Evolutionary conservation across 2,797 vertebrate species (phyloP), one percentile per base, ranked within the genome.

Genomic region (Lepilemur septentrionalis): DNA sequence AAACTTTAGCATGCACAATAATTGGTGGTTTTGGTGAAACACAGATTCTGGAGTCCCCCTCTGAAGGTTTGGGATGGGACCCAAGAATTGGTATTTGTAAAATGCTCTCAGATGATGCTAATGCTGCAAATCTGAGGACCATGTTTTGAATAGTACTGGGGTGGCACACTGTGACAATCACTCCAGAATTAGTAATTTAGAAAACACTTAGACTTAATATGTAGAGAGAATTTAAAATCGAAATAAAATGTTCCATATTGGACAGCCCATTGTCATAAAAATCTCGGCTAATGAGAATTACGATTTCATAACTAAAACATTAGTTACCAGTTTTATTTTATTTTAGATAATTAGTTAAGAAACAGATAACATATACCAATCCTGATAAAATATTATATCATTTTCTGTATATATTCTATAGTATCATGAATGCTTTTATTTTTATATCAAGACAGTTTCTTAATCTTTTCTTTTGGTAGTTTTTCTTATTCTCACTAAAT

Each of bases 261-360:
- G 79, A 52, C 30, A 91, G 43, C 11, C 20, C 38, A 30, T 93
- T 94, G 78, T 38, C 38, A 46, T 86, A 70, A 46, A 87, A 87
- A 89, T 72, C n/a, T 92, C 69, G 78, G 52, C 87, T 96, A 61
- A 57, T 75, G 43, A 83, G 70, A 86, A 92, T 13, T 43, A 35
- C 67, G 48, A 80, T 38, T 89, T 85, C 50, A 57, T 59, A 50
- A 50, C 89, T 65, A 90, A 93, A 95, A 25, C 10, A 17, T 69
- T 92, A 65, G 14, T 94, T 80, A 50, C 75, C 35, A 72, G 7
- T 72, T n/a, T n/a, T n/a, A n/a, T n/a, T n/a, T n/a, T n/a, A n/a
- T n/a, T n/a, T n/a, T 88, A 70, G 18, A 18, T 48, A 48, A 35
- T 84, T 83, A 61, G 41, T 89, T 79, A 81, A 65, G 22, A 80